Conservation (phyloP, 2,888 invertebrate genomes). For the Synergus laeviventris region DNA sequence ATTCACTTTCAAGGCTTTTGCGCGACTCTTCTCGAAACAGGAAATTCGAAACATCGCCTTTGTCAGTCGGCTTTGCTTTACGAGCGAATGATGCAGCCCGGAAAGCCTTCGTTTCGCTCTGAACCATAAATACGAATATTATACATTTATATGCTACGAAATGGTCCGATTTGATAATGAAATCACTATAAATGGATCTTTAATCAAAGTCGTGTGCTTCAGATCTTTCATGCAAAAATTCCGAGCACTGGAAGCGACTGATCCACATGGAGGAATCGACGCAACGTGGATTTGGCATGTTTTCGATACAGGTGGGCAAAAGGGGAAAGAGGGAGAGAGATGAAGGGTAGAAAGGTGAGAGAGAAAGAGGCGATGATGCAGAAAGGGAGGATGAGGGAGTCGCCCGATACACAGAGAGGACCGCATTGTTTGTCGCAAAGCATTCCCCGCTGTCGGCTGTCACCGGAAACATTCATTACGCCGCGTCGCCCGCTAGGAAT, state of each 20-base stretch:
- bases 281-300: slow-evolving; percentile 26
- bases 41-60: slow-evolving; percentile 15
- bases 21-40: slow-evolving; percentile 6
- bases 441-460: slow-evolving; percentile 69
- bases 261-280: slow-evolving; percentile 2
- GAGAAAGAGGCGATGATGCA: slow-evolving; percentile 30
- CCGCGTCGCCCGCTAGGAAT: slow-evolving; percentile 67
- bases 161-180: neutral
- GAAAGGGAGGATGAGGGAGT: slow-evolving; percentile 36
- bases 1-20: slow-evolving; percentile 22
- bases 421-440: slow-evolving; percentile 72
- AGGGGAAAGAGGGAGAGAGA: slow-evolving; percentile 11
- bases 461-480: slow-evolving; percentile 74
- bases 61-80: neutral
- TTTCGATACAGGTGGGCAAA: slow-evolving; percentile 39
- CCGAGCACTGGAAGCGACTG: neutral
- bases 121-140: neutral
- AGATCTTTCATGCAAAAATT: no score
- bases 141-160: neutral
- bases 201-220: neutral
- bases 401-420: slow-evolving; percentile 52
- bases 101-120: neutral
- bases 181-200: neutral
- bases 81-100: neutral
- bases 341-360: slow-evolving; percentile 31